These are phyloP conservation scores for Cheilosia vernalis DNA, from an alignment of 2,888 invertebrate genomes.

Conservation along the genomic window DNA sequence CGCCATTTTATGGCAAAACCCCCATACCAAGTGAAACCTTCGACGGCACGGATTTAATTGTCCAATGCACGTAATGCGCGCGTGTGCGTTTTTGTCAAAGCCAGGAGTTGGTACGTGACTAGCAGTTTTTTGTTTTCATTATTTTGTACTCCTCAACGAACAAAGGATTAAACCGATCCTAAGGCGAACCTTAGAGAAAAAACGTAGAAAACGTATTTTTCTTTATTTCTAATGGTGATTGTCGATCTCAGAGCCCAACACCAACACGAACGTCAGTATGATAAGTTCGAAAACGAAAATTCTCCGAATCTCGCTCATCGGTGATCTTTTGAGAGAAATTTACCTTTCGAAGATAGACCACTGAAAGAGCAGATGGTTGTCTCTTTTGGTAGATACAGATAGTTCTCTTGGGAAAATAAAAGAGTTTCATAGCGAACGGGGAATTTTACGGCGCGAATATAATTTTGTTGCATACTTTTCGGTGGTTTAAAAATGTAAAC, in stretches of 20 bases:
- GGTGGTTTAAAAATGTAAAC: neutral
- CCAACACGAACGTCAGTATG: neutral
- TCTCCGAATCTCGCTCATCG: neutral
- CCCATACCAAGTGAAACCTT: conserved; percentile 11
- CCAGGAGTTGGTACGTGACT: conserved; percentile 63
- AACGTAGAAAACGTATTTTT: neutral
- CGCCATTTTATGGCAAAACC: conserved; percentile 59
- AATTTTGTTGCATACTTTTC: conserved; percentile 45
- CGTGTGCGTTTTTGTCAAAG: conserved; percentile 18
- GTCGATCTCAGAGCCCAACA: neutral
- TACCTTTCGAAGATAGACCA: too few relatives aligned
- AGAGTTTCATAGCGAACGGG: conserved; percentile 49
- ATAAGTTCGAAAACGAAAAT: neutral
- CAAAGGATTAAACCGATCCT: conserved; percentile 35
- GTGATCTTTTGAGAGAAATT: too few relatives aligned
- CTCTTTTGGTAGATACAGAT: neutral
- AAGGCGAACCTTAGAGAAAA: neutral
- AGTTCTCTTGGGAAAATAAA: conserved; percentile 42
- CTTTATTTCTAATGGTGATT: neutral
- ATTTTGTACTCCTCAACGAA: neutral
- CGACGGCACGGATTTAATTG: conserved; percentile 37
- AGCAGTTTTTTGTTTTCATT: conserved; percentile 2
- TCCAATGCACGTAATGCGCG: conserved; percentile 4
- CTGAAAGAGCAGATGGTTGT: neutral
- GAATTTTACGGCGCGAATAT: neutral